Evolutionary conservation across 1,140 invertebrate species (phyloP).

Genomic region (Trigoniulus corallinus): DNA sequence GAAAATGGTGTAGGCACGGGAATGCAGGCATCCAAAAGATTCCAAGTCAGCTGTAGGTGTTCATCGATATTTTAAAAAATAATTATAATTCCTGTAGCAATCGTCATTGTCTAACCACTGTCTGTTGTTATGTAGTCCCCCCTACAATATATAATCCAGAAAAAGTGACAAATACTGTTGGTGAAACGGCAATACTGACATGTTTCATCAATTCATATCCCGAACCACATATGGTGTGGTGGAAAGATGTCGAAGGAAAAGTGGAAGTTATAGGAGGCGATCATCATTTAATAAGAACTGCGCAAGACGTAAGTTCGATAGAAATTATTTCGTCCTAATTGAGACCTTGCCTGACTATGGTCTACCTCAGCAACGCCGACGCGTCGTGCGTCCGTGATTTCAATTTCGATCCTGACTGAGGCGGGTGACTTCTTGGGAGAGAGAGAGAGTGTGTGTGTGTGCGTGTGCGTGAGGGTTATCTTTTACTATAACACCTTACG

Average conservation of each 20-base stretch:
- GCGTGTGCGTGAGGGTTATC: no score
- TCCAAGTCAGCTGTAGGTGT: conserved; percentile 58
- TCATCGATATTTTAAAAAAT: neutral
- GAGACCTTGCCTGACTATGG: no score
- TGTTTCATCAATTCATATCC: conserved; percentile 58
- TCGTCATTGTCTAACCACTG: neutral
- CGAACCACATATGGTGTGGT: conserved; percentile 57
- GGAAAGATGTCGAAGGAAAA: conserved; percentile 47
- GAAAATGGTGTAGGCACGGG: conserved; percentile 69
- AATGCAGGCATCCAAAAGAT: conserved; percentile 55
- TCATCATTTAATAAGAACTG: conserved; percentile 45
- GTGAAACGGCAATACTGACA: conserved; percentile 50
- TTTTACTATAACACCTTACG: no score
- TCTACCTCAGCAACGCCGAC: neutral
- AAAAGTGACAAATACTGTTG: conserved; percentile 49
- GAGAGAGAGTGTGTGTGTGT: no score
- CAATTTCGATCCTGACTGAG: no score
- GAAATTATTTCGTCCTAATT: neutral
- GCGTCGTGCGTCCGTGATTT: neutral
- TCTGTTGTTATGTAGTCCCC: conserved; percentile 33
- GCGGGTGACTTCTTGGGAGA: no score
- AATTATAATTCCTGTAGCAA: conserved; percentile 5
- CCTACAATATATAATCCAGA: conserved; percentile 54
- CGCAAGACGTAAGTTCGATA: conserved; percentile 34
- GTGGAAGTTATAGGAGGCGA: conserved; percentile 52